phyloP scores from a whole-genome alignment of 2,888 invertebrate species.

The Drosophila infuscata region DNA sequence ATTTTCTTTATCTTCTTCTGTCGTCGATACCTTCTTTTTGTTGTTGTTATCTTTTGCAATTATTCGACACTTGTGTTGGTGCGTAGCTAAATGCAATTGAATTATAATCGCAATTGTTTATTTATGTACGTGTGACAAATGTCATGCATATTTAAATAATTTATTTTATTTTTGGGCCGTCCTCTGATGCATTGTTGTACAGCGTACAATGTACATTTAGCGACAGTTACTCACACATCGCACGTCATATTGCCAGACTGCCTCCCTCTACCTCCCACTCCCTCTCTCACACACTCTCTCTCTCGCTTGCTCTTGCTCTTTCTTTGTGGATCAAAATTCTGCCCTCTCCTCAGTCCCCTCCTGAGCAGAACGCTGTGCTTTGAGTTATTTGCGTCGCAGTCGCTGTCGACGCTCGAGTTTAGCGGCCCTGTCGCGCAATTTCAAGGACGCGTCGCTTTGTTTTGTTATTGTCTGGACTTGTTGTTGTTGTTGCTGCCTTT shows the following conservation, averaged over 20 bases:
- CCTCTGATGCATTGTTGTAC: slow-evolving; percentile 27
- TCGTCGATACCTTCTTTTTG: too few relatives aligned
- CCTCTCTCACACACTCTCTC: slow-evolving; percentile 13
- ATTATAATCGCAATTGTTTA: slow-evolving; percentile 8
- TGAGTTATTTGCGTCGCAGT: slow-evolving; percentile 76
- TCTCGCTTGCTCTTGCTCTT: slow-evolving; percentile 14
- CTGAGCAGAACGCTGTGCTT: slow-evolving; percentile 22
- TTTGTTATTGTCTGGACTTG: slow-evolving; percentile 78
- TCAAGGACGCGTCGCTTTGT: slow-evolving; percentile 73
- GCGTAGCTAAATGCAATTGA: slow-evolving; percentile 1
- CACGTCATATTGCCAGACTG: slow-evolving; percentile 19
- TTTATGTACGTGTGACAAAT: background rate
- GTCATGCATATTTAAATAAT: slow-evolving; percentile 22
- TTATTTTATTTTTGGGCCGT: slow-evolving; percentile 33
- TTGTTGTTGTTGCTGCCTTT: slow-evolving; percentile 35
- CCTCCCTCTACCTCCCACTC: slow-evolving; percentile 14
- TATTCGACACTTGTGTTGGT: slow-evolving; percentile 3
- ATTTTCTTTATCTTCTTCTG: background rate
- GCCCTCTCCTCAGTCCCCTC: slow-evolving; percentile 2
- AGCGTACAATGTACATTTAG: slow-evolving; percentile 12
- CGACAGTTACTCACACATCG: slow-evolving; percentile 48
- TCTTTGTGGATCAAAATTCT: slow-evolving; percentile 25
- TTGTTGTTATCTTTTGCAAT: background rate
- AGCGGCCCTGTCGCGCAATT: slow-evolving; percentile 72
- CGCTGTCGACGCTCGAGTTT: slow-evolving; percentile 62